Base-by-base conservation (phyloP, 2,113 vertebrate genomes). In the Tachycineta bicolor region DNA sequence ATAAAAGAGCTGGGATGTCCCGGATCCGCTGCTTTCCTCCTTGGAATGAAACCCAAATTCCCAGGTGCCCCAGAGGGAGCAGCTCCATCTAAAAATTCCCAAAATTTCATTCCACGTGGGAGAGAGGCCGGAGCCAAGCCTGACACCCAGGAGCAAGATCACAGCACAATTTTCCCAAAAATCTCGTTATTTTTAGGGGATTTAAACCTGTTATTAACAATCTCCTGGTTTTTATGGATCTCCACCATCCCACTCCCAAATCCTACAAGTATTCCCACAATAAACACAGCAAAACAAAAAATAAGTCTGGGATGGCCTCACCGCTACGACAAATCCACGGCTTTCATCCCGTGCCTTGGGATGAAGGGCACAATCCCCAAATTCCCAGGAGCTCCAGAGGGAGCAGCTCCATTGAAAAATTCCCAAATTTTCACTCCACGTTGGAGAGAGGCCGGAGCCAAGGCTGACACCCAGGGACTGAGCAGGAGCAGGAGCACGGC, bases 101-200 rank as follows among this genome's bases (percentile, higher is more conserved):
- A n/a, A 7, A 53, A 19, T 53, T 1, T 55, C 52, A 12, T 49
- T 41, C 50, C 37, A 2, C 0, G 0, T 0, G 6, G 28, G 55
- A 65, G 25, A 74, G 29, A 43, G n/a, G 9, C 24, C 1, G 44
- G 49, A 65, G 5, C 34, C 34, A n/a, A 46, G n/a, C 55, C 31
- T 4, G 6, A 18, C 8, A 20, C 11, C 28, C 69, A 53, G 39
- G 50, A 73, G 68, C 52, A 23, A 67, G 63, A 56, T 15, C 68
- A 33, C 0, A 7, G 47, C 33, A 10, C 70, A 31, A 13, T 56
- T 56, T 33, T 12, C 55, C 55, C 33, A n/a, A 22, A 22, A 56
- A 58, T 58, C 41, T 43, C 41, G 8, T 43, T 43, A 43, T 43
- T 43, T 43, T 43, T 43, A 73, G 39, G 26, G 68, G 68, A 83